Base-by-base conservation (phyloP, 2,113 vertebrate genomes). In the Gobiocypris rarus region DNA sequence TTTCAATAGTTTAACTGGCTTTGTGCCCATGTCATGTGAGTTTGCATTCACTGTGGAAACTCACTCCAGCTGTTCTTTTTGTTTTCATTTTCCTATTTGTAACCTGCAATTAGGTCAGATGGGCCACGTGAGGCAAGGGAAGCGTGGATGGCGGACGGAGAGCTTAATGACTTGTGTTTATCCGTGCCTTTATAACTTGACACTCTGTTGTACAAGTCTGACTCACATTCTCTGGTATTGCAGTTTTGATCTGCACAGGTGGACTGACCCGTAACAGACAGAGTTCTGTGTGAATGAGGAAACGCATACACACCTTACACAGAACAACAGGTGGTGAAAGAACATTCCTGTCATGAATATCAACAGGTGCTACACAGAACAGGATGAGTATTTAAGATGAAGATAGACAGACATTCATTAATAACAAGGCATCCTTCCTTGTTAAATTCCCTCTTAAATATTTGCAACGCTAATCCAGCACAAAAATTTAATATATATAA, bases 91-190 rank as follows among this genome's bases (percentile, higher is more conserved):
- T 87, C 88, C 59, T 85, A 81, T 90, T 88, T 87, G 56, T 81
- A 83, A 81, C 70, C 81, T 69, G 81, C 89, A 93, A 90, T 89
- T 73, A 91, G 93, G 92, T 93, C 91, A 93, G 86, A 76, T 15
- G 91, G 91, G 86, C 88, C 88, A 87, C 84, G 84, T 89, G 79
- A 77, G 75, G 52, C 38, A 75, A 71, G 82, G 67, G 48, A 84
- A 86, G 80, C 75, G 74, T 70, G 73, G 54, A 80, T 14, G 48
- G 34, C 54, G 65, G 52, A 54, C 61, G 26, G 67, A 69, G 22
- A 81, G 28, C 65, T 81, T 76, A 75, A 69, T 76, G 77, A 75
- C 63, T 74, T 43, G 59, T 9, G 56, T 50, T 80, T 50, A 65
- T 13, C 43, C 8, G 28, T 50, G 61, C 22, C 61, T 84, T 79